Percentiles rank a stretch among this genome's conserved stretches.
These are phyloP conservation scores for Sebastes schlegelii DNA, from an alignment of 2,113 vertebrate species.

Conservation along the genomic window DNA sequence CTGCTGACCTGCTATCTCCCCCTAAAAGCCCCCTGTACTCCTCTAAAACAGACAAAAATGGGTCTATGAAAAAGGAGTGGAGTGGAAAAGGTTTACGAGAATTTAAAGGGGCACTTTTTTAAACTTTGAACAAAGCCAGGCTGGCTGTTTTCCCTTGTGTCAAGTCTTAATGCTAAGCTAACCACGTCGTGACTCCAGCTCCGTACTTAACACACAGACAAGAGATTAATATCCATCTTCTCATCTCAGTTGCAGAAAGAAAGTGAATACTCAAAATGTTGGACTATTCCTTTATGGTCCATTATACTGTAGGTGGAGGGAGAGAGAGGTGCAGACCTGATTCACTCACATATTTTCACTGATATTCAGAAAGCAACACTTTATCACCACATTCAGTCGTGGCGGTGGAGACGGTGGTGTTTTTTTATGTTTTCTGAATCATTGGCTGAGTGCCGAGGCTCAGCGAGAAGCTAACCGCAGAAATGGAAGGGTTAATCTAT, in stretches of 20 bases:
- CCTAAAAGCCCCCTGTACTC: too few relatives aligned
- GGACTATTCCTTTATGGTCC: background rate
- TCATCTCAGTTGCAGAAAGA: background rate
- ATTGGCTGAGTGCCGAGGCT: constrained; percentile 27
- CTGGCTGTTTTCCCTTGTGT: background rate
- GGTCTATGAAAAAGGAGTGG: too few relatives aligned
- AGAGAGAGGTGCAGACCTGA: background rate
- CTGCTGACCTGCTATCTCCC: too few relatives aligned
- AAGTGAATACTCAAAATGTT: background rate
- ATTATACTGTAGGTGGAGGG: background rate
- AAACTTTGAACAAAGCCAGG: too few relatives aligned
- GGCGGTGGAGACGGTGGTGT: constrained; percentile 1
- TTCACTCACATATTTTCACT: background rate
- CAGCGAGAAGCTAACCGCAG: constrained; percentile 31
- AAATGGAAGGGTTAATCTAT: constrained; percentile 54
- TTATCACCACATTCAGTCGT: constrained; percentile 11
- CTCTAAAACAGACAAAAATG: too few relatives aligned
- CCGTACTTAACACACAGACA: background rate
- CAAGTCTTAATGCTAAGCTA: background rate
- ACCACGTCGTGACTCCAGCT: too few relatives aligned
- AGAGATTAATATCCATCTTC: background rate
- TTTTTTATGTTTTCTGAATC: background rate
- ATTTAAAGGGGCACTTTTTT: too few relatives aligned
- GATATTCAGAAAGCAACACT: background rate
- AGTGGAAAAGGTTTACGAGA: too few relatives aligned